A percentile compares a stretch with the other conserved stretches of the same genome.
These are phyloP conservation scores for Rhabdomys dilectus DNA, from an alignment of 2,113 vertebrate species.

Conservation along the genomic window DNA sequence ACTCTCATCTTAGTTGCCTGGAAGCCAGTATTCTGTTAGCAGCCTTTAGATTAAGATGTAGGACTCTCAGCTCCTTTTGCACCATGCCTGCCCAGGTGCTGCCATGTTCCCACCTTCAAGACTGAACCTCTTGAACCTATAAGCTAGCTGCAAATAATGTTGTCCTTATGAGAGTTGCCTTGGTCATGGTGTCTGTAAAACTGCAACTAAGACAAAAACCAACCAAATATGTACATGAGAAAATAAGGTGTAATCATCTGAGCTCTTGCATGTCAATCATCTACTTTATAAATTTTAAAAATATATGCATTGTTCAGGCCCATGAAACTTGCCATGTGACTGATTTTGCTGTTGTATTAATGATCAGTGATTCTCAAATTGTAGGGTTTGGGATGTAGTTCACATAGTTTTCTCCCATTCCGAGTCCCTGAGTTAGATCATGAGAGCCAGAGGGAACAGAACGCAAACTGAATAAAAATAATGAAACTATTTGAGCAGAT, in stretches of 20 bases:
- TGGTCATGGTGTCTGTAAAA: too few relatives aligned
- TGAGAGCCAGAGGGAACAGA: background rate
- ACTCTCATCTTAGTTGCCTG: too few relatives aligned
- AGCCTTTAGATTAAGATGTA: too few relatives aligned
- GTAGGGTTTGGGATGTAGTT: too few relatives aligned
- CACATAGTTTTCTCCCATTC: background rate
- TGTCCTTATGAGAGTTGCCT: too few relatives aligned
- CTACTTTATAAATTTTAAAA: conserved; percentile 56
- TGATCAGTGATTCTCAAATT: conserved; percentile 16
- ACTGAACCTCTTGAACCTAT: too few relatives aligned
- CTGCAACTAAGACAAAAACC: background rate
- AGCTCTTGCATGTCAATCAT: conserved; percentile 24
- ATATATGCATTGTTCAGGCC: background rate
- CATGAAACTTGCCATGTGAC: background rate
- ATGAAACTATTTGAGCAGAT: background rate
- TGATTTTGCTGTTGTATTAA: conserved; percentile 30
- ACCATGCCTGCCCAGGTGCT: too few relatives aligned
- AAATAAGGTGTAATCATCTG: conserved; percentile 21
- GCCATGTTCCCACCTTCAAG: too few relatives aligned
- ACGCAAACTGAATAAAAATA: background rate
- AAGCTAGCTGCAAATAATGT: too few relatives aligned
- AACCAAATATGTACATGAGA: conserved; percentile 17
- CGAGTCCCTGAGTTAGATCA: background rate
- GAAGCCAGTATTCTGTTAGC: too few relatives aligned
- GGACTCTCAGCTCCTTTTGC: too few relatives aligned